Base-by-base conservation (phyloP, 2,888 invertebrate species). In the Mechanitis mazaeus region DNA sequence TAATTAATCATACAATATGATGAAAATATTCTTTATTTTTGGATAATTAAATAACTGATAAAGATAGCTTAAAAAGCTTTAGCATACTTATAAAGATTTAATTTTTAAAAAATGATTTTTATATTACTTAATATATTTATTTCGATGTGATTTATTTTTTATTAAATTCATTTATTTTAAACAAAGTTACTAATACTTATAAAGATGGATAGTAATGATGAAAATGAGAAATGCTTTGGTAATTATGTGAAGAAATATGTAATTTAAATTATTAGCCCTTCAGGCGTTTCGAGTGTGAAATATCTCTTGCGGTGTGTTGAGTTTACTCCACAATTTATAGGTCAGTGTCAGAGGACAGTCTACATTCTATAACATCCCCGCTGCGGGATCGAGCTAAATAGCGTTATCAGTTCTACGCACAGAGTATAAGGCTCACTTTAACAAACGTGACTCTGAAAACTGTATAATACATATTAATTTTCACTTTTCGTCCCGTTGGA, bases 341-440 rank as follows among this genome's bases (percentile, higher is more conserved):
- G 87, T 87, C 87, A 87, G 79, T 85, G 85, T 85, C 87, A 84
- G 72, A 79, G 80, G 80, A 81, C 79, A 78, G 76, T 75, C 75
- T 76, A 75, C 76, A 76, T 75, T 77, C 75, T 64, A 64, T 78
- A 56, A 59, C 64, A 73, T 73, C 72, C 74, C 71, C 70, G 73
- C 71, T 72, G 73, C 70, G 69, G 66, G 73, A 71, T 69, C 64
- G 65, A 68, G 70, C 69, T 71, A 57, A 54, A 57, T 64, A 62
- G 68, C 68, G 76, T 75, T 80, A 79, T 81, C 77, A 81, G 75
- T 80, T 79, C 74, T 83, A 80, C 71, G 74, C 71, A 71, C 64
- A 61, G 65, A 60, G 69, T 75, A 59, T 80, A 84, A 75, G 77
- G 80, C 71, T 76, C 74, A 76, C 73, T 75, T 76, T 83, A 69